Evolutionary conservation across 2,888 invertebrate species (phyloP).

Genomic region (Chymomyza caudatula): DNA sequence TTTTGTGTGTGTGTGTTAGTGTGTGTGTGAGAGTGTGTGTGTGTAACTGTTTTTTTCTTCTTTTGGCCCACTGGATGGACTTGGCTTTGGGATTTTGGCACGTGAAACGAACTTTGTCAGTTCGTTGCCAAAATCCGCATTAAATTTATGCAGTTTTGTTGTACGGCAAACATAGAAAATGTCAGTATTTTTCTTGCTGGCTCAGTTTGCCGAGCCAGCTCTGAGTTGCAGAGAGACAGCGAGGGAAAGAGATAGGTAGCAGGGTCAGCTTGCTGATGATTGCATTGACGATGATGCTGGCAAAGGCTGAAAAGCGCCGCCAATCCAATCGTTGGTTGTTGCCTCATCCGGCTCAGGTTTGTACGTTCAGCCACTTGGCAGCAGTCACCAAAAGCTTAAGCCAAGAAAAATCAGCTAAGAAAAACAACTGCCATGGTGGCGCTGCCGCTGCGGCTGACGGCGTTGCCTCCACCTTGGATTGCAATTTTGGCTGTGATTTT

Average conservation of each 20-base stretch:
- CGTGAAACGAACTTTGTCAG: constrained; percentile 59
- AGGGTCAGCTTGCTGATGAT: constrained; percentile 38
- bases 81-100: constrained; percentile 48
- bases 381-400: constrained; percentile 20
- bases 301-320: constrained; percentile 28
- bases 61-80: not conserved
- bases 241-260: not conserved
- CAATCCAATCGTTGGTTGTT: not conserved
- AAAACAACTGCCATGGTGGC: constrained; percentile 45
- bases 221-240: not conserved
- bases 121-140: constrained; percentile 75
- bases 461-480: constrained; percentile 18
- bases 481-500: constrained; percentile 66
- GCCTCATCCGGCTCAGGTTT: constrained; percentile 62
- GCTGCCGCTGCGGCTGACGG: constrained; percentile 6
- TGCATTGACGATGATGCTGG: constrained; percentile 52
- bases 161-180: constrained; percentile 54
- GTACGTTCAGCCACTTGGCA: constrained; percentile 50
- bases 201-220: constrained; percentile 44
- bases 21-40: not conserved
- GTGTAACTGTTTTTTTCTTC: not conserved
- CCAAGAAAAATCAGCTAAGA: constrained; percentile 55
- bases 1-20: not conserved
- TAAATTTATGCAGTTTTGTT: constrained; percentile 75
- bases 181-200: constrained; percentile 40